Conservation (phyloP, 2,797 vertebrate genomes). For the Schizopygopsis pylzovi region DNA sequence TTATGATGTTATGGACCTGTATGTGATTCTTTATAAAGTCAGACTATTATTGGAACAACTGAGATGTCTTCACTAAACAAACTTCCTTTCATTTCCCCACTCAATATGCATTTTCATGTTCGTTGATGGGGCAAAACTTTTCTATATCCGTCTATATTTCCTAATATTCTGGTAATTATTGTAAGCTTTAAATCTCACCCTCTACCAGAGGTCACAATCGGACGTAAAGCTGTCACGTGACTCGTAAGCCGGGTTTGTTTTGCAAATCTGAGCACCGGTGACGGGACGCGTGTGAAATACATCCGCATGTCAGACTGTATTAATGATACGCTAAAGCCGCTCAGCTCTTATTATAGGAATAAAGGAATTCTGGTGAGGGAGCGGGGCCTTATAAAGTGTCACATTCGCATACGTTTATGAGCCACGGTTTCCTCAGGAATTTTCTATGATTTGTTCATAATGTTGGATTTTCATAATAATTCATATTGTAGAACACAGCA, state of each 20-base stretch:
- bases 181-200: neutral
- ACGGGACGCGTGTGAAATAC: conserved; percentile 9
- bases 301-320: conserved; percentile 48
- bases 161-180: neutral
- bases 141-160: neutral
- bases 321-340: conserved; percentile 57
- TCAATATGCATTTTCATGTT: neutral
- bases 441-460: neutral
- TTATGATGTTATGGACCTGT: neutral
- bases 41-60: neutral
- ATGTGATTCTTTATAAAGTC: neutral
- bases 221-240: neutral
- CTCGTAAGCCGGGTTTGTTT: conserved; percentile 12
- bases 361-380: conserved; percentile 50
- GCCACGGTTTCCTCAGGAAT: neutral
- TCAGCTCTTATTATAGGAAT: conserved; percentile 63
- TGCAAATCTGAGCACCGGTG: neutral
- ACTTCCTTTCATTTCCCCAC: neutral
- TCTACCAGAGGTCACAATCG: neutral
- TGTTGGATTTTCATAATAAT: neutral
- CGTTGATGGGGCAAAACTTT: neutral
- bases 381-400: neutral
- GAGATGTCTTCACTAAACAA: neutral
- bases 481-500: neutral
- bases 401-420: neutral